Evolutionary conservation across 2,888 invertebrate species (phyloP), one percentile per base, ranked within the genome.

Genomic region (Brachylomia viminalis): DNA sequence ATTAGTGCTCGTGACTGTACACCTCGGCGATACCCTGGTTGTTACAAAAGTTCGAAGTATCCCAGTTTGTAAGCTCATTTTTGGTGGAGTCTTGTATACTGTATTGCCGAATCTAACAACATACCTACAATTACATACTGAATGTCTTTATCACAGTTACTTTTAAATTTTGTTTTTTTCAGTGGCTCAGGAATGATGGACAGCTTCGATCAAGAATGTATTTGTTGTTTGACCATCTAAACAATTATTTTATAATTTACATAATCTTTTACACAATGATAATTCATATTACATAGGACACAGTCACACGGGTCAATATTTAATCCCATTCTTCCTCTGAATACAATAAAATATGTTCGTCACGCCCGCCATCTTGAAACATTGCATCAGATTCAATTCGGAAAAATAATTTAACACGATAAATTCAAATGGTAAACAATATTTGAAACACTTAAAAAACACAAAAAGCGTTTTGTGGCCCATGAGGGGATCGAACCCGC

Each of bases 401-500:
- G 62, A 49, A 77, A 67, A 81, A 59, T 65, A 82, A 83, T 65
- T 78, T 82, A 80, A 68, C 71, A 77, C n/a, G 67, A 75, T 80
- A 80, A 64, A 15, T 52, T 20, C 33, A 49, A 59, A 47, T 33
- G 15, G 73, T 64, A 80, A 80, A 78, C 58, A 72, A 65, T 72
- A 49, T 75, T 74, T 56, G 15, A 27, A 77, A 45, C 6, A 27
- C n/a, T 58, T n/a, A 11, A 15, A 64, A 66, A 58, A 67, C 8
- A 38, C 59, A 85, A 86, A 85, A 87, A 83, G 33, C 30, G 13
- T 0, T 2, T 3, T 13, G 70, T 92, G 93, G 93, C 93, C 92
- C 93, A 92, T 93, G 93, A 92, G 93, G 93, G 93, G 93, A 93
- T 92, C 92, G 92, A 93, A 92, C 92, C 92, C 92, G 92, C 92